Base-by-base conservation (phyloP, 2,888 invertebrate species). In the Thelaira solivaga region DNA sequence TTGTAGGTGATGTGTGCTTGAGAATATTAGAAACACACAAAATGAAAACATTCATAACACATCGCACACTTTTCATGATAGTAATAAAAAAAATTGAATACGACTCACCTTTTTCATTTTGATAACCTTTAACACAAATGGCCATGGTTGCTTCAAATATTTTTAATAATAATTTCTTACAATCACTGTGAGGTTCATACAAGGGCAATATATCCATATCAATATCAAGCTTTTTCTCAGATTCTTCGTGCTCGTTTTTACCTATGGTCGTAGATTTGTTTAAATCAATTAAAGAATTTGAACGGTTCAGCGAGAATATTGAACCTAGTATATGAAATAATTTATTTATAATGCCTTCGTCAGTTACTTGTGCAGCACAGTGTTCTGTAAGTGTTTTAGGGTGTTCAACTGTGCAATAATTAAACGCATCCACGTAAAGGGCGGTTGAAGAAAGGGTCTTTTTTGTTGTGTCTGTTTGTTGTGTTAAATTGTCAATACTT, bases 81-180 rank as follows among this genome's bases (percentile, higher is more conserved):
- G n/a, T 26, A 16, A 49, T 26, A 29, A n/a, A 45, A 31, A 5
- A 31, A 31, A 34, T 53, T 18, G 34, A 18, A 59, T 8, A 57
- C 34, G 34, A 83, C 87, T 88, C 77, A 89, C 89, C 86, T 82
- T 84, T 85, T 80, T 84, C 84, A 76, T 86, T 86, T 67, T 84
- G 84, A 74, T 85, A 85, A 69, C 87, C 86, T 81, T 86, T 86
- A 57, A 88, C 84, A 75, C 86, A 85, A 71, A 88, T 86, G 75
- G 88, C 86, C 84, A 89, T 85, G 68, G 87, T 85, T 39, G 86
- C 86, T 80, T 89, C 89, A 75, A 89, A 89, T 41, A 89, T 82
- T 81, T 88, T 87, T 18, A 89, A 76, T 45, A 88, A 74, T 47
- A 86, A 82, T 71, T 85, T 86, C 81, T 87, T 88, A 80, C 87